A percentile compares a stretch with the other conserved stretches of the same genome.
phyloP scores from a whole-genome alignment of 2,888 invertebrate genomes.

The Lasioglossum leucozonium region DNA sequence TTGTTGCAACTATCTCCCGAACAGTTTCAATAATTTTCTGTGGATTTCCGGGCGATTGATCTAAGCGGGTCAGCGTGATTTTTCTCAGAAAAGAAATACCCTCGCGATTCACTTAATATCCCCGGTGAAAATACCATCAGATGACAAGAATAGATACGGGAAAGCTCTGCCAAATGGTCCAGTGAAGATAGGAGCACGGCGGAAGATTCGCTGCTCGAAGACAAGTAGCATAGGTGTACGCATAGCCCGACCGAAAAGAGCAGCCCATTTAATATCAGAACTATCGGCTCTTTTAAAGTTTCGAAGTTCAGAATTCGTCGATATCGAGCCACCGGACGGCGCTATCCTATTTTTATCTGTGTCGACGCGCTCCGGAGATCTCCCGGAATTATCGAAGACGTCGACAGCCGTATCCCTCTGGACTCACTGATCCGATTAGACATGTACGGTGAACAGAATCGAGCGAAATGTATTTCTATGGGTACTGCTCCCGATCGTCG shows the following conservation, averaged over 20 bases:
- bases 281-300: conserved; percentile 26
- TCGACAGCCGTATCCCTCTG: not conserved
- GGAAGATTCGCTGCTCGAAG: not conserved
- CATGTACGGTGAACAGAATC: not conserved
- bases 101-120: conserved; percentile 27
- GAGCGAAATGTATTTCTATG: not conserved
- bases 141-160: conserved; percentile 17
- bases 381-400: conserved; percentile 17
- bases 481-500: not conserved
- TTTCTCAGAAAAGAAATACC: not conserved
- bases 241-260: conserved; percentile 21
- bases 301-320: conserved; percentile 33
- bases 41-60: not conserved
- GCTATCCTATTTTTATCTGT: conserved; percentile 40
- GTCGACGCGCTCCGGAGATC: conserved; percentile 28
- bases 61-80: not conserved
- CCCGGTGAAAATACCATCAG: not conserved
- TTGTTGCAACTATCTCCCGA: not conserved
- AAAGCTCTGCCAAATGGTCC: conserved; percentile 21
- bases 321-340: conserved; percentile 8
- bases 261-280: conserved; percentile 32
- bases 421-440: not conserved
- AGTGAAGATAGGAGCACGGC: not conserved
- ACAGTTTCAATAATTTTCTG: not conserved
- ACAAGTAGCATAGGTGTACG: conserved; percentile 30